Evolutionary conservation across 2,888 invertebrate genomes (phyloP).

Genomic region (Macrophya annulata): DNA sequence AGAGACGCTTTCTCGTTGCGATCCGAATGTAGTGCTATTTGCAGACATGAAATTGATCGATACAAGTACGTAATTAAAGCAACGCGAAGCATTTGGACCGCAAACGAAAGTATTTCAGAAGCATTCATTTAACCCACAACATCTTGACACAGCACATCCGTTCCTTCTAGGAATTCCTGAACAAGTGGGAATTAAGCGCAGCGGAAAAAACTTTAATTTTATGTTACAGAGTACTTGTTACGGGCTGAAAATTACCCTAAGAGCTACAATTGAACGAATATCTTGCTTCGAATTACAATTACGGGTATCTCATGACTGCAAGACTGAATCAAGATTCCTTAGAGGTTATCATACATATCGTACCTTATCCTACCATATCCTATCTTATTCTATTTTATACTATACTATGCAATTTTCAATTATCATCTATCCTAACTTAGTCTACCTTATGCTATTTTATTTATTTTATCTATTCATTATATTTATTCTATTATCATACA

Average conservation of each 20-base stretch:
- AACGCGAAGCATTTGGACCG: too few relatives aligned
- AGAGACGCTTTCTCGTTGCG: background rate
- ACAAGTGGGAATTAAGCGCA: constrained; percentile 21
- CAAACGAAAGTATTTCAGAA: too few relatives aligned
- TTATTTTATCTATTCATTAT: too few relatives aligned
- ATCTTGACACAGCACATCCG: background rate
- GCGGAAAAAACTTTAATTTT: background rate
- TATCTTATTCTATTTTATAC: constrained; percentile 2
- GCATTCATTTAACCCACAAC: background rate
- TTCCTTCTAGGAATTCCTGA: constrained; percentile 3
- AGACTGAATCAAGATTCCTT: constrained; percentile 63
- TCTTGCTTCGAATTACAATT: constrained; percentile 51
- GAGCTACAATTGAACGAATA: constrained; percentile 58
- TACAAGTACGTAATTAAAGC: too few relatives aligned
- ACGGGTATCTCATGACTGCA: constrained; percentile 62
- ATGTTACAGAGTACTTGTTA: constrained; percentile 54
- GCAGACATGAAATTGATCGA: too few relatives aligned
- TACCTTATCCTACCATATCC: background rate
- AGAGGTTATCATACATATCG: constrained; percentile 55
- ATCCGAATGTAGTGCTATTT: too few relatives aligned
- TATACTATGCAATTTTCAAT: background rate
- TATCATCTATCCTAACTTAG: background rate
- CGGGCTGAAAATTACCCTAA: constrained; percentile 60
- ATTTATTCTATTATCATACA: background rate
- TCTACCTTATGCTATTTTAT: constrained; percentile 5